Conservation (phyloP, 2,113 vertebrate genomes). For the Peromyscus leucopus region DNA sequence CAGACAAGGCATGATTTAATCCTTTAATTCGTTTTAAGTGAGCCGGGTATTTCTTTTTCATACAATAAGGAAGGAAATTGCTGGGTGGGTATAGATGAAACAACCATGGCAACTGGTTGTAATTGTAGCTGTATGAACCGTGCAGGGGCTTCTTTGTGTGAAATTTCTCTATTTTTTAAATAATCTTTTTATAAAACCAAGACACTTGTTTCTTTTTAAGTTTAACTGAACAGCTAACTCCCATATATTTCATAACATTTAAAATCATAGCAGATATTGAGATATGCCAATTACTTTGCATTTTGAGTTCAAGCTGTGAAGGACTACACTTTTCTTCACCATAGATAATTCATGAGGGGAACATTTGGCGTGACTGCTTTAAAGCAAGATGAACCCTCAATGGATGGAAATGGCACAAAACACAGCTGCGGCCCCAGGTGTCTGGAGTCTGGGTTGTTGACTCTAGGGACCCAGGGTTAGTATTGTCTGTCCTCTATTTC, state of each 20-base stretch:
- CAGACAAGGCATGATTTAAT: neutral
- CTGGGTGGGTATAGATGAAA: neutral
- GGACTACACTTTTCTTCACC: neutral
- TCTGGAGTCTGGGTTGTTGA: neutral
- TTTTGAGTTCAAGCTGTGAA: conserved; percentile 34
- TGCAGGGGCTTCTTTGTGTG: neutral
- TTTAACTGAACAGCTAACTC: conserved; percentile 18
- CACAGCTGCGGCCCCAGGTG: neutral
- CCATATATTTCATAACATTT: conserved; percentile 38
- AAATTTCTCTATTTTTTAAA: conserved; percentile 32
- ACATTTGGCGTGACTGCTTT: neutral
- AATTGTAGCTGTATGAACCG: neutral
- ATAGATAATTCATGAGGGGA: conserved; percentile 16
- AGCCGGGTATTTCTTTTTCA: neutral
- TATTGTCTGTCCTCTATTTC: conserved; percentile 35
- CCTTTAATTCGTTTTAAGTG: neutral
- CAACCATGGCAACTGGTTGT: neutral
- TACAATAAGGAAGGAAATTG: neutral
- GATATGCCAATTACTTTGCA: neutral
- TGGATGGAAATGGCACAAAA: neutral
- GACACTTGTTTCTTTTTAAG: neutral
- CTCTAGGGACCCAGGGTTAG: neutral
- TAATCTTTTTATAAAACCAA: conserved; percentile 18
- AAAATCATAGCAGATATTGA: neutral
- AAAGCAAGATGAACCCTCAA: neutral